Percentiles rank a stretch among this genome's conserved stretches.
These are phyloP conservation scores for Equus przewalskii DNA, from an alignment of 2,113 vertebrate species.

Conservation along the genomic window DNA sequence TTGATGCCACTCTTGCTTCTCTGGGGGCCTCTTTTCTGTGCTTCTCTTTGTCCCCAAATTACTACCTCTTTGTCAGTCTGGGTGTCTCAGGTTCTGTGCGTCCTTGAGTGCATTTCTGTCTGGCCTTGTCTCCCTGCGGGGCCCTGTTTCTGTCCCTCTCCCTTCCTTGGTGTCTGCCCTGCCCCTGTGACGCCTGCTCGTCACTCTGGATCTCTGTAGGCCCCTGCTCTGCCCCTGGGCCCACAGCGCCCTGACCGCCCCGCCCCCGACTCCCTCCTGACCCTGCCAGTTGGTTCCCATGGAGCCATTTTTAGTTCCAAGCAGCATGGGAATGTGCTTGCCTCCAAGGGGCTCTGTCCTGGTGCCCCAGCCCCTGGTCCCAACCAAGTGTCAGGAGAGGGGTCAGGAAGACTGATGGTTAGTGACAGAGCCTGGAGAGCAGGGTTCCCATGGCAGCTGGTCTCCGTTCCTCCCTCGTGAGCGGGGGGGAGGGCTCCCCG, in stretches of 20 bases:
- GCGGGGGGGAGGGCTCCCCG: neutral
- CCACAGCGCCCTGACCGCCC: neutral
- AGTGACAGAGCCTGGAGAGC: neutral
- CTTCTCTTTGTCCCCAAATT: slow-evolving; percentile 68
- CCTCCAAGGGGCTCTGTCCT: slow-evolving; percentile 70
- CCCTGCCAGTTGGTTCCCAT: slow-evolving; percentile 79
- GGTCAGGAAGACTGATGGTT: neutral
- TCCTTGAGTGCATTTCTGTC: neutral
- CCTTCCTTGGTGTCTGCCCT: neutral
- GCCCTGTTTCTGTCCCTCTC: neutral
- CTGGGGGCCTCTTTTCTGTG: slow-evolving; percentile 52
- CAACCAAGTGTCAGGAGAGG: slow-evolving; percentile 33
- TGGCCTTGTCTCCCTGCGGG: slow-evolving; percentile 14
- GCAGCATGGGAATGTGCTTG: slow-evolving; percentile 60
- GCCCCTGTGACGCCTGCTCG: neutral
- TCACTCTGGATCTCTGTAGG: slow-evolving; percentile 7
- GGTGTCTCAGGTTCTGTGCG: slow-evolving; percentile 76
- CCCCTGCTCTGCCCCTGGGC: neutral
- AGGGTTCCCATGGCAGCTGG: neutral
- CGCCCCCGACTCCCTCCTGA: neutral
- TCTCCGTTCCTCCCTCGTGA: neutral
- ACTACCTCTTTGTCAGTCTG: slow-evolving; percentile 82
- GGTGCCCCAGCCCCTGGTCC: slow-evolving; percentile 67
- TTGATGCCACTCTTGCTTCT: slow-evolving; percentile 15
- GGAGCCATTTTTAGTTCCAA: slow-evolving; percentile 86